Conservation (phyloP, 2,888 invertebrate genomes). For the Brachyopa scutellaris region DNA sequence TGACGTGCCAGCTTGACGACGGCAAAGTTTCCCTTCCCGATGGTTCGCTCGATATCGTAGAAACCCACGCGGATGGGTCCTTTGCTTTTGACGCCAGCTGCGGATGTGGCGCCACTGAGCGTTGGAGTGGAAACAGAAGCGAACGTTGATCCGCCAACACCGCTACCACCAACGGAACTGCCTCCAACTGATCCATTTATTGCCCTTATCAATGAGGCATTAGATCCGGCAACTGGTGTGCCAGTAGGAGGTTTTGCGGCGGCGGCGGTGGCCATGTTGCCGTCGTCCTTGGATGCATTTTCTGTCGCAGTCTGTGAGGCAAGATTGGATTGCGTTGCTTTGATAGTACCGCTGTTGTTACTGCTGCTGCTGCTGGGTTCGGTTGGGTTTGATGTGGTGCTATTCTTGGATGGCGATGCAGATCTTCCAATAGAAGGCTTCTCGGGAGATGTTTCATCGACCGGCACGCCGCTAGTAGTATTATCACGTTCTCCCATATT, state of each 20-base stretch:
- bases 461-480: conserved; percentile 21
- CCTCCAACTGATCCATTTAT: conserved; percentile 67
- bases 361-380: not conserved
- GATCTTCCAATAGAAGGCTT: conserved; percentile 30
- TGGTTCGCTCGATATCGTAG: conserved; percentile 98
- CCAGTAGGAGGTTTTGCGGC: conserved; percentile 20
- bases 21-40: conserved; percentile 99
- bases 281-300: conserved; percentile 7
- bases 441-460: conserved; percentile 34
- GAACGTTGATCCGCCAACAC: no score
- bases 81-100: conserved; percentile 81
- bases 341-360: not conserved
- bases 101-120: not conserved
- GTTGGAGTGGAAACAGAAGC: not conserved
- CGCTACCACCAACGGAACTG: conserved; percentile 8
- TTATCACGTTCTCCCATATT: conserved; percentile 60
- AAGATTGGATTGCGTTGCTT: conserved; percentile 22
- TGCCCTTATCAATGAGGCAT: conserved; percentile 45
- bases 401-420: conserved; percentile 34
- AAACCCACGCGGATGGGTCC: conserved; percentile 95
- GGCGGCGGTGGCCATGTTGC: not conserved
- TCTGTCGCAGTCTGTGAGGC: conserved; percentile 7
- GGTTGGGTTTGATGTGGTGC: not conserved
- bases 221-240: conserved; percentile 14
- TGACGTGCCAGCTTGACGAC: conserved; percentile 99